Evolutionary conservation across 2,888 invertebrate genomes (phyloP), one percentile per base, ranked within the genome.

Genomic region (Corbicula japonica): DNA sequence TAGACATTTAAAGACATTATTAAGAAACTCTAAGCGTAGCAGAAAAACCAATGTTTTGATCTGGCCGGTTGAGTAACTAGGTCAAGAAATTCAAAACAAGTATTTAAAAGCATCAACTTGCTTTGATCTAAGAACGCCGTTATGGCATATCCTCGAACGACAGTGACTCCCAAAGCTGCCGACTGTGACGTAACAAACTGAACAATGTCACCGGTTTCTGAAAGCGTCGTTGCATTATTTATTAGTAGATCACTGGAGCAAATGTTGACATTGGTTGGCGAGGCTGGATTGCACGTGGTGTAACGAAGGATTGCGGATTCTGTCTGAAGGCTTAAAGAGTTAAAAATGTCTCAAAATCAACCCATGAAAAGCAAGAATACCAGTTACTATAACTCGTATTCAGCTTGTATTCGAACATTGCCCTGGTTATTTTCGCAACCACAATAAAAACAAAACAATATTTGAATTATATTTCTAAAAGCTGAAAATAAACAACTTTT

Each of bases 171-270:
- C 0, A 66, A 54, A 44, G 46, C 12, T 12, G 52, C 30, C 3
- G 76, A 71, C n/a, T 76, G 76, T 41, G 54, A 15, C 21, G 61
- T 52, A 23, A 30, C 58, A 54, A 76, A 76, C 21, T 46, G 21
- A 23, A 60, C 60, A 6, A 52, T 34, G 30, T 58, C 48, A 10
- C 76, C 76, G 28, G 28, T 15, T 12, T 38, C 52, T 54, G 66
- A 32, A 41, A 38, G 54, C 54, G 30, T 12, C 12, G 1, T 35
- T 2, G 34, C 28, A 30, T 10, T 41, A 23, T 52, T 38, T 2
- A 66, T n/a, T 1, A 54, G 18, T 5, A 30, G 38, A 41, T 72
- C 71, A 0, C 63, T 52, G 38, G 71, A 62, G 62, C 71, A 72
- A 0, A 72, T 23, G 23, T 30, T 54, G 8, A 52, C 38, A 26